Conservation (phyloP, 2,113 vertebrate genomes). For the Propithecus coquereli region DNA sequence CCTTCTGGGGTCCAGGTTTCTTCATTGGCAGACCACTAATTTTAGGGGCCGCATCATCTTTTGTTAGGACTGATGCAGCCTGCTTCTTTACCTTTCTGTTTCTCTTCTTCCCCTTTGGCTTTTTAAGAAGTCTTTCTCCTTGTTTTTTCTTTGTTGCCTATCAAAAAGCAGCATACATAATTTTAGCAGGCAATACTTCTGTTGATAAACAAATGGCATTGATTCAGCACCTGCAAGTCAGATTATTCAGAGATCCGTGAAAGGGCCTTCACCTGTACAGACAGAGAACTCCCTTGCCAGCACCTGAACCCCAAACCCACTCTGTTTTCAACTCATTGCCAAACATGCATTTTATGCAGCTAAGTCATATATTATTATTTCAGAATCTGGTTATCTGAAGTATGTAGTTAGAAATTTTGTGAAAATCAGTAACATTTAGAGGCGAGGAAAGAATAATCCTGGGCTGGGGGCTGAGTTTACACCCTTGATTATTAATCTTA, state of each 20-base stretch:
- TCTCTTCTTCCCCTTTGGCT: slow-evolving; percentile 18
- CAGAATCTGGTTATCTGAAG: neutral
- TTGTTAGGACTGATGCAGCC: accelerated
- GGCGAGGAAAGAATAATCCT: neutral
- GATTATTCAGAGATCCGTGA: neutral
- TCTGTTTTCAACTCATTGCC: neutral
- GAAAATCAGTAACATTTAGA: neutral
- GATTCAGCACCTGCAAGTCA: neutral
- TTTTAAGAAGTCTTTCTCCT: neutral
- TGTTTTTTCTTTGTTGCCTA: slow-evolving; percentile 45
- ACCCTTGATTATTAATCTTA: neutral
- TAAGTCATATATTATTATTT: neutral
- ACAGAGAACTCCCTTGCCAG: neutral
- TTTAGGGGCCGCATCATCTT: accelerated
- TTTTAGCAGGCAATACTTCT: neutral
- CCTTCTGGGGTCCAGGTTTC: neutral
- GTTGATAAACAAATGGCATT: neutral
- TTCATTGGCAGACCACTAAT: accelerated
- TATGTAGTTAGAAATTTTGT: neutral
- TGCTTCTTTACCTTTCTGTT: neutral
- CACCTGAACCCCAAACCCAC: neutral
- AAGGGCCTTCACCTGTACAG: neutral
- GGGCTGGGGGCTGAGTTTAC: neutral
- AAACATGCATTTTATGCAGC: neutral
- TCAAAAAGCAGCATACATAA: neutral